phyloP scores from a whole-genome alignment of 2,797 vertebrate genomes.

The Pangasius larnaudii region DNA sequence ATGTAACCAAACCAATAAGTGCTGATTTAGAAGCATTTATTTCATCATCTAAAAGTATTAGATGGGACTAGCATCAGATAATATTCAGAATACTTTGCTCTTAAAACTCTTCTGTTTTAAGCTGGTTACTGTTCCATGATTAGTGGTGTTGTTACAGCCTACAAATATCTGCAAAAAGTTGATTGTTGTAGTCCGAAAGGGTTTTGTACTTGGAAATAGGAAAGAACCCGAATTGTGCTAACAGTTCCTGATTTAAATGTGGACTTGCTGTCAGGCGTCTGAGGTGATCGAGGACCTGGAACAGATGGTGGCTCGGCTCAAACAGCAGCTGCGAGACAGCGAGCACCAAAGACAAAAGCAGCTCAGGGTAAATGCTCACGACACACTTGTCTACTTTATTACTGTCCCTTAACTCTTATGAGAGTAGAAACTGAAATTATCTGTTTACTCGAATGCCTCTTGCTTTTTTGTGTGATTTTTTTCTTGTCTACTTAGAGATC shows the following conservation, averaged over 20 bases:
- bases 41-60: not conserved
- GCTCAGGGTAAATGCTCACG: constrained; percentile 77
- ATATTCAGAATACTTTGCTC: not conserved
- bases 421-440: not conserved
- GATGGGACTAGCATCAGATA: not conserved
- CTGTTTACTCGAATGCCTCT: not conserved
- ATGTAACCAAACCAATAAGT: not conserved
- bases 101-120: not conserved
- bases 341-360: constrained; percentile 82
- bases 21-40: not conserved
- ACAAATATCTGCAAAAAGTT: not conserved
- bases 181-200: no score
- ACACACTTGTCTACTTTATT: not conserved
- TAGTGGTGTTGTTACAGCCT: not conserved
- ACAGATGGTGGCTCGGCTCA: constrained; percentile 73
- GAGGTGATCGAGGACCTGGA: constrained; percentile 82
- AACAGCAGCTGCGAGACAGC: constrained; percentile 82
- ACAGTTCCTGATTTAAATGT: not conserved
- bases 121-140: not conserved
- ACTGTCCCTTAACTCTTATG: not conserved
- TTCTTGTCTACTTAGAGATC: not conserved
- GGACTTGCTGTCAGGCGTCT: constrained; percentile 74
- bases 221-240: not conserved
- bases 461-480: not conserved
- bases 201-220: not conserved